A percentile compares a stretch with the other conserved stretches of the same genome.
Evolutionary conservation across 2,113 vertebrate species (phyloP).

Genomic region (Thalassoma bifasciatum): DNA sequence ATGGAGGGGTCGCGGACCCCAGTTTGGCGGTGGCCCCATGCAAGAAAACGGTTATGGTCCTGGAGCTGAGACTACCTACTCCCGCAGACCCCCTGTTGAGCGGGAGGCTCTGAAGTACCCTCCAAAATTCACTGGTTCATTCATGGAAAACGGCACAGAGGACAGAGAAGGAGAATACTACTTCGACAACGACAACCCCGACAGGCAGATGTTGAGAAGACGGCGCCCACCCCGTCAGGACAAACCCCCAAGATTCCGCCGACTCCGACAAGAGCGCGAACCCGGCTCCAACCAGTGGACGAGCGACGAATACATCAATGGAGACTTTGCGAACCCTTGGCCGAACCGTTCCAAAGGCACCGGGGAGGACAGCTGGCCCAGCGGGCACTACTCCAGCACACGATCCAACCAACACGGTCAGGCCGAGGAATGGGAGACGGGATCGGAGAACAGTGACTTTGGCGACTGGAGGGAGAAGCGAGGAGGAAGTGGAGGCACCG

Average conservation of each 20-base stretch:
- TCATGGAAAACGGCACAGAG: constrained; percentile 86
- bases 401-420: constrained; percentile 85
- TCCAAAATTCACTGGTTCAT: constrained; percentile 85
- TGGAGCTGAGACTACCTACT: constrained; percentile 78
- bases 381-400: constrained; percentile 75
- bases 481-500: constrained; percentile 61
- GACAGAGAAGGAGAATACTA: constrained; percentile 90
- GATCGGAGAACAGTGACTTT: constrained; percentile 96
- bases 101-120: constrained; percentile 86
- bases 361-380: constrained; percentile 83
- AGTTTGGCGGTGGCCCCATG: constrained; percentile 75
- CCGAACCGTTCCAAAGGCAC: constrained; percentile 82
- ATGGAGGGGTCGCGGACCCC: constrained; percentile 87
- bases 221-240: constrained; percentile 95
- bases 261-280: constrained; percentile 91
- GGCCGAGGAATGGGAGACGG: constrained; percentile 95
- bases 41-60: constrained; percentile 88
- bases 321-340: constrained; percentile 87
- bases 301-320: constrained; percentile 87
- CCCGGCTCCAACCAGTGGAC: constrained; percentile 87
- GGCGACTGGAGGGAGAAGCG: constrained; percentile 90
- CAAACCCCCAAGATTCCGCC: constrained; percentile 94
- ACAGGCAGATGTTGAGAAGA: constrained; percentile 90
- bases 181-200: constrained; percentile 87
- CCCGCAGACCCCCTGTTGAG: constrained; percentile 82